Percentiles rank a stretch among this genome's conserved stretches.
Evolutionary conservation across 2,888 invertebrate species (phyloP).

Genomic region (Microdon myrmicae): DNA sequence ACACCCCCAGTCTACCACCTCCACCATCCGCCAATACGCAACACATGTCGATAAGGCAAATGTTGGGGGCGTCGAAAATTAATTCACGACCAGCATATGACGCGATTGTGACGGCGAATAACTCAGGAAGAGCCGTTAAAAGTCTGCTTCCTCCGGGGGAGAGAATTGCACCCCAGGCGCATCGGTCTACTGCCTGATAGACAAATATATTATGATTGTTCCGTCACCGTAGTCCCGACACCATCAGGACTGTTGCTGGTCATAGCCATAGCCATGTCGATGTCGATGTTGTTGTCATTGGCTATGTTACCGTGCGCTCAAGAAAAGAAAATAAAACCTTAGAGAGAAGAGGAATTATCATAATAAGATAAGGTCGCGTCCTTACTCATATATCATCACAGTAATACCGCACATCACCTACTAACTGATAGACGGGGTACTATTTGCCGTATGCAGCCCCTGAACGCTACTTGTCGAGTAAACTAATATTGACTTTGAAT

Average conservation of each 20-base stretch:
- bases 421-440: conserved; percentile 2
- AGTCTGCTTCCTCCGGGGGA: too few relatives aligned
- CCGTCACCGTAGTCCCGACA: neutral
- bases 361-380: conserved; percentile 47
- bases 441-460: neutral
- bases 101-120: too few relatives aligned
- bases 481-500: conserved; percentile 49
- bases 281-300: conserved; percentile 5
- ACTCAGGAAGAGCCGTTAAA: too few relatives aligned
- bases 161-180: too few relatives aligned
- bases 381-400: conserved; percentile 39
- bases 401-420: conserved; percentile 28
- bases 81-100: conserved; percentile 32
- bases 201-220: conserved; percentile 25
- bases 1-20: neutral
- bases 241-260: conserved; percentile 3
- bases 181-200: too few relatives aligned
- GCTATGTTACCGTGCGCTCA: conserved; percentile 14
- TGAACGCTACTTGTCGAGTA: neutral
- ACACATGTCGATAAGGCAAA: neutral
- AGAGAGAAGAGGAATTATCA: conserved; percentile 44
- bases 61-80: conserved; percentile 11
- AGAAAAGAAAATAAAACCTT: conserved; percentile 42
- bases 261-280: conserved; percentile 4
- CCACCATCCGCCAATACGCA: neutral